Base-by-base conservation (phyloP, 2,113 vertebrate species). In the Ceyx cyanopectus region DNA sequence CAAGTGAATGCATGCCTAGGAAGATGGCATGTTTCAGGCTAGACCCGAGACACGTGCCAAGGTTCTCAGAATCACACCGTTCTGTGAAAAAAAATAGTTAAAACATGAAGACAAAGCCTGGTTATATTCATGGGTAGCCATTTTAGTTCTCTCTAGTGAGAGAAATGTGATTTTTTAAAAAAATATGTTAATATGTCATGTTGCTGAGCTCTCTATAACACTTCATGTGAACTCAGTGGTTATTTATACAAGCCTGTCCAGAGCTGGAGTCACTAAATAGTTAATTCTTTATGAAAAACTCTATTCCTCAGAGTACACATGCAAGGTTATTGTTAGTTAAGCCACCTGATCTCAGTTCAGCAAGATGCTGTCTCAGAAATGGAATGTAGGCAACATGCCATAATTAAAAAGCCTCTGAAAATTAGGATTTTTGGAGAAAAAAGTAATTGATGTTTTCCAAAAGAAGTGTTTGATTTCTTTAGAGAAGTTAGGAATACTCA, bases 401-500 rank as follows among this genome's bases (percentile, higher is more conserved):
- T 53, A 56, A 60, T 23, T 13, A 15, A n/a, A 54, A 61, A 68
- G 4, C 24, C 20, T 41, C 23, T 53, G 22, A 46, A 91, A 67
- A 43, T 4, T 9, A 72, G 22, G 43, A 12, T 1, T 45, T 60
- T 27, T 20, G 34, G 26, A 89, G 12, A 5, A 2, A 24, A 41
- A 32, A 87, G 12, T 37, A 40, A 5, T 13, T 68, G 10, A n/a
- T 14, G 10, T 73, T 90, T 89, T 74, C 27, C 5, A 48, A 20
- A 67, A 60, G 2, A 40, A 30, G 8, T 0, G 0, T 21, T 61
- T n/a, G 1, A 45, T 79, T 69, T 76, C 53, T 72, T 65, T 7
- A 45, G 29, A 43, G 48, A 68, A 22, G 21, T 75, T 22, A 5
- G 2, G 32, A 76, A 73, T 93, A 98, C 99, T 98, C 93, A 99